phyloP scores from a whole-genome alignment of 1,140 invertebrate genomes.

The Gerris buenoi region DNA sequence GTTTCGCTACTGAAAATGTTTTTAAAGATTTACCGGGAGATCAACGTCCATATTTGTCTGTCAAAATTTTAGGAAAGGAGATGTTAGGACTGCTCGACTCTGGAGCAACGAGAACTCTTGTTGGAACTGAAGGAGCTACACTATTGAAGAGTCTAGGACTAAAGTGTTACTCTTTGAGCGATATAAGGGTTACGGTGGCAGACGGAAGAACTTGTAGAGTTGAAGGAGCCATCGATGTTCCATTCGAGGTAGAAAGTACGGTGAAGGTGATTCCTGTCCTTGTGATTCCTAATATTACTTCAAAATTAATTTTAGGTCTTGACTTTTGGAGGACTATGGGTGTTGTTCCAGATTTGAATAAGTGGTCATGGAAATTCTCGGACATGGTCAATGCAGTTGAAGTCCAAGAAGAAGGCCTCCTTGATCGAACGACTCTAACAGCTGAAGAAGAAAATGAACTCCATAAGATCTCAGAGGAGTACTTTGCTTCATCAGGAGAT shows the following conservation, averaged over 20 bases:
- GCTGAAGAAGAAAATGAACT: not conserved
- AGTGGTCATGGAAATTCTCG: not conserved
- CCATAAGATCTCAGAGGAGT: not conserved
- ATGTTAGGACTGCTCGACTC: not conserved
- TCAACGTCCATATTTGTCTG: not conserved
- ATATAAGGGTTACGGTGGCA: not conserved
- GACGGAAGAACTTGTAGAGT: not conserved
- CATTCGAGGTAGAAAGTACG: not conserved
- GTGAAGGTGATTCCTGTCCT: not conserved
- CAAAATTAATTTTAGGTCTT: not conserved
- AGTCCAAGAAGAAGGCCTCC: not conserved
- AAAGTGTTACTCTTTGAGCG: not conserved
- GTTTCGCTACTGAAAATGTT: not conserved
- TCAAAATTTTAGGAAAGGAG: not conserved
- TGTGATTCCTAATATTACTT: not conserved
- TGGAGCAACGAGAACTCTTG: not conserved
- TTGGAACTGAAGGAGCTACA: not conserved
- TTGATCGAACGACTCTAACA: not conserved
- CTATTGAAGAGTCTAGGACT: not conserved
- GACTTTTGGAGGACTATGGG: not conserved
- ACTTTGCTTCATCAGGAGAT: not conserved
- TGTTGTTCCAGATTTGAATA: not conserved
- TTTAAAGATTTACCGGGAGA: not conserved
- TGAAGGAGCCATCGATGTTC: not conserved
- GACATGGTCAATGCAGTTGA: not conserved